Evolutionary conservation across 2,797 vertebrate species (phyloP).

Genomic region (Notolepis coatsorum): DNA sequence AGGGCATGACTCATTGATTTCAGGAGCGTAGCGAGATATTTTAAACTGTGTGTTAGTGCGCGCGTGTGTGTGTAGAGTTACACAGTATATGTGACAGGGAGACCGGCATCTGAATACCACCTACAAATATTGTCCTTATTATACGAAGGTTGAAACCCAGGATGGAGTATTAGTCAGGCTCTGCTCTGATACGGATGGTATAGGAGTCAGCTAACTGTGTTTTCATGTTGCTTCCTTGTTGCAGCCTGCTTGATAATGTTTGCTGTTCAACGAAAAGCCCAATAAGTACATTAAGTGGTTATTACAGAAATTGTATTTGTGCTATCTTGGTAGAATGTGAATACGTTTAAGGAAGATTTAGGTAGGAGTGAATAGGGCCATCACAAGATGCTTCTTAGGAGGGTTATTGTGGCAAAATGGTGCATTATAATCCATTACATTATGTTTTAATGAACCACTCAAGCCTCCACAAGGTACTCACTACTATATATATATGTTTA

Average conservation of each 20-base stretch:
- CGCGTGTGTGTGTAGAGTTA: constrained; percentile 3
- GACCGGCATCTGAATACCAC: constrained; percentile 25
- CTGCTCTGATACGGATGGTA: neutral
- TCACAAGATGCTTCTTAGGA: neutral
- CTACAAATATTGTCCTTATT: constrained; percentile 47
- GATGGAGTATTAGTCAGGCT: neutral
- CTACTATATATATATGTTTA: too few species aligned
- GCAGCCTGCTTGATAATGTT: neutral
- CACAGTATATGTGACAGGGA: constrained; percentile 20
- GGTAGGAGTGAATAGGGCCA: neutral
- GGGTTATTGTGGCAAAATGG: too few species aligned
- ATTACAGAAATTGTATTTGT: neutral
- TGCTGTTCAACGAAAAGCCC: neutral
- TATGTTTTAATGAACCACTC: too few species aligned
- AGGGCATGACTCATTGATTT: constrained; percentile 16
- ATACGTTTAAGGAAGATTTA: neutral
- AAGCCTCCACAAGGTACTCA: too few species aligned
- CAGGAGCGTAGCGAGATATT: constrained; percentile 23
- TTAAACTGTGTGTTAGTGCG: constrained; percentile 25
- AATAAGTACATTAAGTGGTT: neutral
- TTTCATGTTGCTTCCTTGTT: constrained; percentile 25
- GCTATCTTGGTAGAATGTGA: neutral
- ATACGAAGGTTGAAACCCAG: constrained; percentile 41
- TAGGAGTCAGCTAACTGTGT: constrained; percentile 11
- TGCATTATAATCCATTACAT: too few species aligned